These are phyloP conservation scores for Eulemur coronatus DNA, from an alignment of 2,797 vertebrate species.

Conservation along the genomic window DNA sequence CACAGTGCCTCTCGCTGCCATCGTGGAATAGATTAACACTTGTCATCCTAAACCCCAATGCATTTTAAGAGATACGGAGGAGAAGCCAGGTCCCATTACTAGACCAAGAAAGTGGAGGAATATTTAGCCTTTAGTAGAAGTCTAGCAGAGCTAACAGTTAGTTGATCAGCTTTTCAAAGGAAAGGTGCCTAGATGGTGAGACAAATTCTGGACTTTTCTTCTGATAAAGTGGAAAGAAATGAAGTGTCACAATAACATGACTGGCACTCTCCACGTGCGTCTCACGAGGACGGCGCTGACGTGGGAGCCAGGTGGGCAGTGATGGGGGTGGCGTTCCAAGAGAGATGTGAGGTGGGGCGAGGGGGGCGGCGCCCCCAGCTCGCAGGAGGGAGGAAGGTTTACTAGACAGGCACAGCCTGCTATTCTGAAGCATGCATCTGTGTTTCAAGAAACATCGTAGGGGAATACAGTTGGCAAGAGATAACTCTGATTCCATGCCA, in stretches of 20 bases:
- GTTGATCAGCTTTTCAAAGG: background rate
- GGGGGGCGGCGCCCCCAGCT: slow-evolving; percentile 46
- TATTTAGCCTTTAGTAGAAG: background rate
- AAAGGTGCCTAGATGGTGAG: background rate
- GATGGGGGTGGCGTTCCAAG: slow-evolving; percentile 60
- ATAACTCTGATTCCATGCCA: slow-evolving; percentile 99
- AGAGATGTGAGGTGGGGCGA: background rate
- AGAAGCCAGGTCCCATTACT: background rate
- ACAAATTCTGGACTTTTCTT: slow-evolving; percentile 56
- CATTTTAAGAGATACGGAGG: background rate
- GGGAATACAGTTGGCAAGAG: slow-evolving; percentile 96
- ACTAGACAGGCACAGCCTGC: slow-evolving; percentile 89
- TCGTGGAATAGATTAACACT: background rate
- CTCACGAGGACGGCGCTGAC: slow-evolving; percentile 55
- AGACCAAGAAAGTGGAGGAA: background rate
- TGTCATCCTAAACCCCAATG: background rate
- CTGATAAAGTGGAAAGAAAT: slow-evolving; percentile 59
- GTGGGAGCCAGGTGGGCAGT: slow-evolving; percentile 56
- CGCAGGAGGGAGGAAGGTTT: slow-evolving; percentile 54
- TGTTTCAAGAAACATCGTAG: slow-evolving; percentile 91
- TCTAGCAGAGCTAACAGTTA: background rate
- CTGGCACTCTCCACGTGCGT: slow-evolving; percentile 40
- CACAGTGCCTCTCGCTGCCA: background rate
- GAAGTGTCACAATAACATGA: slow-evolving; percentile 43
- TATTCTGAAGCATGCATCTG: slow-evolving; percentile 97